A percentile compares a stretch with the other conserved stretches of the same genome.
Conservation (phyloP, 2,888 invertebrate species). For the Chymomyza fuscimana region DNA sequence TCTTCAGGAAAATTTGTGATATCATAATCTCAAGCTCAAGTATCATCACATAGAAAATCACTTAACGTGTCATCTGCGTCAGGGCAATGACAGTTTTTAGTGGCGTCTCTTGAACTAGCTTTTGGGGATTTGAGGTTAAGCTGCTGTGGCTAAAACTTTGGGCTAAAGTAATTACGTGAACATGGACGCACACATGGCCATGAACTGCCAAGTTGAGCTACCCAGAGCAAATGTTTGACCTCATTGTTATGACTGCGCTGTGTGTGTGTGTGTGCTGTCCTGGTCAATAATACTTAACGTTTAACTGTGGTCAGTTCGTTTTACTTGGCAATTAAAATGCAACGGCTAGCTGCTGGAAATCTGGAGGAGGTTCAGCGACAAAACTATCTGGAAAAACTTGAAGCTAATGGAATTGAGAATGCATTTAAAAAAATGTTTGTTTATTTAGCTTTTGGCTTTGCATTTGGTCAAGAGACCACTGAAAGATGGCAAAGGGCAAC, state of each 20-base stretch:
- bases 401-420: slow-evolving; percentile 28
- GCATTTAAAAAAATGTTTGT: slow-evolving; percentile 30
- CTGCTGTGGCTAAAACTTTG: slow-evolving; percentile 71
- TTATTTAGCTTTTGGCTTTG: slow-evolving; percentile 42
- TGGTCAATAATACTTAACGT: slow-evolving; percentile 63
- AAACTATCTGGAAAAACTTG: not conserved
- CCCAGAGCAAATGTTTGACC: not conserved
- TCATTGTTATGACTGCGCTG: slow-evolving; percentile 13
- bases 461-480: slow-evolving; percentile 5
- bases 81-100: slow-evolving; percentile 29
- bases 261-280: slow-evolving; percentile 27
- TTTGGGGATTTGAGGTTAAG: slow-evolving; percentile 68
- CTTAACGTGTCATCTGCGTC: slow-evolving; percentile 58
- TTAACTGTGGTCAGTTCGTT: slow-evolving; percentile 22
- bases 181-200: slow-evolving; percentile 20
- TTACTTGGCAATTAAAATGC: not conserved
- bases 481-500: slow-evolving; percentile 32
- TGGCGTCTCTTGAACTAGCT: not conserved
- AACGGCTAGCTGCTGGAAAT: not conserved
- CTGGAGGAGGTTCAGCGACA: slow-evolving; percentile 20
- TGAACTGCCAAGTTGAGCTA: not conserved
- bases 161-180: slow-evolving; percentile 69
- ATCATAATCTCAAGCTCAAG: slow-evolving; percentile 71
- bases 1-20: slow-evolving; percentile 56
- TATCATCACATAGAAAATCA: slow-evolving; percentile 75